Base-by-base conservation (phyloP, 64 coral and sea anemone genomes). In the Hydrozoanthus tunicans region DNA sequence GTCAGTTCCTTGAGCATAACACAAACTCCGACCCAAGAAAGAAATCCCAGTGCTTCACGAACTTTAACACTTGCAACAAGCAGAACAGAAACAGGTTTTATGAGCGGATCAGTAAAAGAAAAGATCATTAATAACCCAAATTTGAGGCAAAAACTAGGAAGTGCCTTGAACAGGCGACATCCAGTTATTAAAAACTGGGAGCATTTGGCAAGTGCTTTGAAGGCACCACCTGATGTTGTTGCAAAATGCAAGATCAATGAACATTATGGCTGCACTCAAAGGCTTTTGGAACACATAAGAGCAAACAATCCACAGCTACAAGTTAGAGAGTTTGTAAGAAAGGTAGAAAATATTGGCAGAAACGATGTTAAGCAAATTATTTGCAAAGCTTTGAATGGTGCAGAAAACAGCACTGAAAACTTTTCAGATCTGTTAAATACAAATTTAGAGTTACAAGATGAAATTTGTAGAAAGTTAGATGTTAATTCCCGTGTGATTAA, bases 111-210 rank as follows among this genome's bases (percentile, higher is more conserved):
- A 74, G 56, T 88, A 5, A 15, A 9, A 43, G 69, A 61, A 4
- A 88, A 75, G 26, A 75, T 88, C 6, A 52, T 61, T 6, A 7
- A 2, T 1, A 88, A 88, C 11, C 4, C 26, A 6, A 73, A 75
- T 74, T 13, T 88, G 24, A 88, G 8, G 68, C 84, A 5, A 15
- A 60, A 51, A 51, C 58, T 88, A 74, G 69, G 25, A 26, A 14
- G 32, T 25, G 14, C 14, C 7, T 60, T 88, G 14, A 70, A 88
- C 56, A 56, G 11, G 14, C 5, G 56, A 4, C 84, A 88, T 74
- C 3, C 68, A 11, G 84, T 75, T 74, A 56, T 88, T 10, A 74
- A 88, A 27, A 88, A 61, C 68, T 88, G 84, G 84, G 53, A 74
- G 53, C 56, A 88, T 43, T 55, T 88, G 14, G 84, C 69, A 88